Evolutionary conservation across 2,888 invertebrate genomes (phyloP).

Genomic region (Trissolcus japonicus): DNA sequence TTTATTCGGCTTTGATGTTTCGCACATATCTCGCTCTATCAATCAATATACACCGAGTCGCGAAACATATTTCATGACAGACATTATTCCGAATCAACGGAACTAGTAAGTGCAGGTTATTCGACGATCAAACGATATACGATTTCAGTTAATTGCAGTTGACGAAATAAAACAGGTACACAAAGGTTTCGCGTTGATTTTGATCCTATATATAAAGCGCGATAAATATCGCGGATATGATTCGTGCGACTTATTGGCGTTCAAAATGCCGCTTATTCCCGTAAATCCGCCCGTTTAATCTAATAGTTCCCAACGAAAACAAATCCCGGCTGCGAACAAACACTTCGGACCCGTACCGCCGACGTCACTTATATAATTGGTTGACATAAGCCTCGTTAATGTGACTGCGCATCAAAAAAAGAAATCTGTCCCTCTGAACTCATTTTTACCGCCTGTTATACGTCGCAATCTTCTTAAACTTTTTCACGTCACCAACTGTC

Average conservation of each 20-base stretch:
- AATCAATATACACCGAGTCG: conserved; percentile 10
- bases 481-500: background rate
- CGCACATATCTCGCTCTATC: conserved; percentile 4
- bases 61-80: conserved; percentile 10
- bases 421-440: background rate
- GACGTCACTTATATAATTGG: conserved; percentile 37
- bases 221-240: background rate
- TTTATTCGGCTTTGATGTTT: conserved; percentile 9
- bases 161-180: conserved; percentile 7
- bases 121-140: too few relatives aligned
- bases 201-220: conserved; percentile 16
- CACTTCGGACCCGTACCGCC: conserved; percentile 22
- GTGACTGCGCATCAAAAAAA: conserved; percentile 20
- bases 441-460: background rate
- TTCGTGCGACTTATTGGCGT: conserved; percentile 9
- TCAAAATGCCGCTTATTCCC: conserved; percentile 6
- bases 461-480: background rate
- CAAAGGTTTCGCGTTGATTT: conserved; percentile 11
- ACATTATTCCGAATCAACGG: background rate
- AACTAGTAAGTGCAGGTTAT: too few relatives aligned
- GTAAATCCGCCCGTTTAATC: conserved; percentile 40
- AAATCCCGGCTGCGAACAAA: conserved; percentile 37
- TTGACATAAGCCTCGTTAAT: conserved; percentile 47
- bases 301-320: conserved; percentile 43
- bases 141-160: conserved; percentile 12